Conservation (phyloP, 2,888 invertebrate species). For the Nowickia ferox region DNA sequence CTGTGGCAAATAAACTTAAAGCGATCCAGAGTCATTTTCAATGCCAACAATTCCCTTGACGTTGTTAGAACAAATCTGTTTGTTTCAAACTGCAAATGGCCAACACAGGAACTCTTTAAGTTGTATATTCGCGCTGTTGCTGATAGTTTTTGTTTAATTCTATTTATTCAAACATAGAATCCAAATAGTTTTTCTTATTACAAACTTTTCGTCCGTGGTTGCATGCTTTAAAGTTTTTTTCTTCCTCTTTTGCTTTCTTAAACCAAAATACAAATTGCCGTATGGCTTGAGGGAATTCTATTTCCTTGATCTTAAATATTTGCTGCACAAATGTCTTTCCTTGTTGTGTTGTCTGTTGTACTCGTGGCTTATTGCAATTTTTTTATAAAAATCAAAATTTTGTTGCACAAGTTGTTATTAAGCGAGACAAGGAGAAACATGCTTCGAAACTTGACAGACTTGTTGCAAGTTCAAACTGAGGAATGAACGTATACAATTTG, state of each 20-base stretch:
- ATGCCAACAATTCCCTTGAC: conserved; percentile 15
- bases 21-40: conserved; percentile 11
- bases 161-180: conserved; percentile 32
- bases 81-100: conserved; percentile 11
- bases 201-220: conserved; percentile 9
- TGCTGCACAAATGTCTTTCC: conserved; percentile 36
- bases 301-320: conserved; percentile 45
- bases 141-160: conserved; percentile 23
- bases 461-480: conserved; percentile 62
- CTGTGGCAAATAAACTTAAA: conserved; percentile 39
- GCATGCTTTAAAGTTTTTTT: conserved; percentile 9
- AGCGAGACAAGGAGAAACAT: not conserved
- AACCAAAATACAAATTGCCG: conserved; percentile 76
- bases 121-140: not conserved
- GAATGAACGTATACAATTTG: conserved; percentile 30
- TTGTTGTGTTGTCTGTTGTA: conserved; percentile 17
- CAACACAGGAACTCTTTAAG: not conserved
- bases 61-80: not conserved
- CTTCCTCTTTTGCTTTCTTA: not conserved
- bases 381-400: conserved; percentile 35
- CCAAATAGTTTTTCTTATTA: conserved; percentile 28
- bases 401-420: conserved; percentile 40
- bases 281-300: conserved; percentile 72
- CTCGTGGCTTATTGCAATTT: conserved; percentile 24
- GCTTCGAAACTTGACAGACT: conserved; percentile 59